Conservation (phyloP, 2,113 vertebrate genomes). For the Eubucco bourcierii region DNA sequence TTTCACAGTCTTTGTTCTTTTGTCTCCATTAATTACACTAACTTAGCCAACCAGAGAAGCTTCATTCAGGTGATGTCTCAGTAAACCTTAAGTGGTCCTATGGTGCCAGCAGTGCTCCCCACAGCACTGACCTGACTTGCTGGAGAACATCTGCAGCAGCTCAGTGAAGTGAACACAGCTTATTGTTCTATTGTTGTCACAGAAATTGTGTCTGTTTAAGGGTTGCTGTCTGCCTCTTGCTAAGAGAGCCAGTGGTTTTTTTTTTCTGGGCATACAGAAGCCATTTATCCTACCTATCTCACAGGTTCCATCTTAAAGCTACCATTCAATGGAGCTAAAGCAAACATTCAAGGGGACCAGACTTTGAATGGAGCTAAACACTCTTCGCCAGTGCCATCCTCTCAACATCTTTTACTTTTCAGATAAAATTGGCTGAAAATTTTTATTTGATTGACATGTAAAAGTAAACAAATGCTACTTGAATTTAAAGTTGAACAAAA, state of each 20-base stretch:
- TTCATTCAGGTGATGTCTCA: background rate
- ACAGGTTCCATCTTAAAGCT: background rate
- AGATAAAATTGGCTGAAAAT: background rate
- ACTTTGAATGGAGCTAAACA: background rate
- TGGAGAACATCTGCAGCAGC: background rate
- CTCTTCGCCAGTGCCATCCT: background rate
- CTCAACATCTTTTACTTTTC: background rate
- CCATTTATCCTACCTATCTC: background rate
- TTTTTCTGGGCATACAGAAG: background rate
- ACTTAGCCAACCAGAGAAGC: background rate
- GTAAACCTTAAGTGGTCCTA: background rate
- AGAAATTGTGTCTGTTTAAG: background rate
- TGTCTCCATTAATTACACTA: background rate
- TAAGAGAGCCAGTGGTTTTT: background rate
- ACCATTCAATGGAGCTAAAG: background rate
- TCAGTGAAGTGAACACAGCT: background rate
- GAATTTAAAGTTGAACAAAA: background rate
- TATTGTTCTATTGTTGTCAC: background rate
- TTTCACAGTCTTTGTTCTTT: background rate
- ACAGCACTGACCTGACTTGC: background rate
- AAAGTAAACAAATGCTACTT: background rate
- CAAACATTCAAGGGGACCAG: background rate
- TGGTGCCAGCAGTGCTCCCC: rapidly evolving
- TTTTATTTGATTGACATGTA: background rate
- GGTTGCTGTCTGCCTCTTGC: background rate